These are phyloP conservation scores for Clavelina lepadiformis DNA, from an alignment of 23 tunicate genomes.

Conservation along the genomic window DNA sequence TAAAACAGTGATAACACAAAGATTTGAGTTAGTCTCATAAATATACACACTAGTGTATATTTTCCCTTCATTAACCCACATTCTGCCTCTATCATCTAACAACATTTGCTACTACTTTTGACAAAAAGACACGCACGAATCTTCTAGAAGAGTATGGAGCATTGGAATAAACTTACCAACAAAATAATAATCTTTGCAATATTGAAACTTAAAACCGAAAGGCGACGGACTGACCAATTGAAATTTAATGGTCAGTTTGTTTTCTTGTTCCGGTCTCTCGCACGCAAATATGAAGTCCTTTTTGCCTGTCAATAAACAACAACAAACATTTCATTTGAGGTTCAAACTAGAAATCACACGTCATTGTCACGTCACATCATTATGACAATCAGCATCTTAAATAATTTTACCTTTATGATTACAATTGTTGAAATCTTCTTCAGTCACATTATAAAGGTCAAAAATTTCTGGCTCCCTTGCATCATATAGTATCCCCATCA, in stretches of 20 bases:
- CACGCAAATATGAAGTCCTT: constrained; percentile 64
- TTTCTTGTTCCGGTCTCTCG: constrained; percentile 74
- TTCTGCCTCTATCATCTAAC: too few relatives aligned
- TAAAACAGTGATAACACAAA: too few relatives aligned
- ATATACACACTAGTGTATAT: too few relatives aligned
- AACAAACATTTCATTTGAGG: too few relatives aligned
- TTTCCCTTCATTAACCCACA: too few relatives aligned
- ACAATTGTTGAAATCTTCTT: constrained; percentile 44
- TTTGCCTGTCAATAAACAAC: constrained; percentile 9
- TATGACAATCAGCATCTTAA: too few relatives aligned
- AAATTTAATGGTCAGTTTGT: constrained; percentile 83
- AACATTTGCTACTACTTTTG: too few relatives aligned
- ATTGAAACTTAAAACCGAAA: constrained; percentile 70
- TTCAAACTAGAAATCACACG: too few relatives aligned
- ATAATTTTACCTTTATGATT: constrained; percentile 55
- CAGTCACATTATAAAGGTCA: constrained; percentile 67
- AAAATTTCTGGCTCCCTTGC: constrained; percentile 33
- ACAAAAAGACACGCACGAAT: too few relatives aligned
- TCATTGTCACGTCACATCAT: too few relatives aligned
- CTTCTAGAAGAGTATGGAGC: too few relatives aligned
- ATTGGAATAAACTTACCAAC: constrained; percentile 93
- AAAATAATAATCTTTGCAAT: constrained; percentile 73
- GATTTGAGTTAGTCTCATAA: too few relatives aligned
- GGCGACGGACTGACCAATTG: constrained; percentile 93
- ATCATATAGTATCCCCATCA: constrained; percentile 41